Percentiles rank a stretch among this genome's conserved stretches.
phyloP scores from a whole-genome alignment of 2,113 vertebrate species.

The Pimephales promelas region DNA sequence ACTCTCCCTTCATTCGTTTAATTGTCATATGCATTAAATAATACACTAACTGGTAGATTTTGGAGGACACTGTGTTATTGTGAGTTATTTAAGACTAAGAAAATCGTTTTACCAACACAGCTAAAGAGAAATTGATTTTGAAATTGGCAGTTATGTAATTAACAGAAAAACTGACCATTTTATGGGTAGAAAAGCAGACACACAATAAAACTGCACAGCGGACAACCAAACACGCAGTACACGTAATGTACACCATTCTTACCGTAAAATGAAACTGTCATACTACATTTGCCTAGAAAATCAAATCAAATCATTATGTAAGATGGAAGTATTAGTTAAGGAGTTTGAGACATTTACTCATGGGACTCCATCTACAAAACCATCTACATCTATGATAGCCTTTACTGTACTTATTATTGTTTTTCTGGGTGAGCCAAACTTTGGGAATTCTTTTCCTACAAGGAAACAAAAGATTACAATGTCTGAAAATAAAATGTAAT shows the following conservation, averaged over 20 bases:
- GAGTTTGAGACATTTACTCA: not conserved
- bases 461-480: slow-evolving; percentile 12
- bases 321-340: not conserved
- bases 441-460: not conserved
- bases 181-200: not conserved
- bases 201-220: not conserved
- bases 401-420: not conserved
- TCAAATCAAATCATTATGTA: not conserved
- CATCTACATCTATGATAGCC: not conserved
- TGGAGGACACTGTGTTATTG: not conserved
- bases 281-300: not conserved
- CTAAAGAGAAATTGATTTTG: not conserved
- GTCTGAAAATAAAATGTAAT: not conserved
- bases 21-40: not conserved
- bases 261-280: not conserved
- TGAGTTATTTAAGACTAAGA: not conserved
- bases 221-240: not conserved
- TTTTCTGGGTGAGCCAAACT: not conserved
- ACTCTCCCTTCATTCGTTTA: not conserved
- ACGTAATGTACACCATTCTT: not conserved
- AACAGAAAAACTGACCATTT: not conserved
- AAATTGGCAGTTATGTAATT: not conserved
- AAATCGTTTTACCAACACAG: not conserved
- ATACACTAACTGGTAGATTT: not conserved
- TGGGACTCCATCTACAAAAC: slow-evolving; percentile 11